Conservation (phyloP, 1,140 invertebrate genomes). For the Notospermus geniculatus region DNA sequence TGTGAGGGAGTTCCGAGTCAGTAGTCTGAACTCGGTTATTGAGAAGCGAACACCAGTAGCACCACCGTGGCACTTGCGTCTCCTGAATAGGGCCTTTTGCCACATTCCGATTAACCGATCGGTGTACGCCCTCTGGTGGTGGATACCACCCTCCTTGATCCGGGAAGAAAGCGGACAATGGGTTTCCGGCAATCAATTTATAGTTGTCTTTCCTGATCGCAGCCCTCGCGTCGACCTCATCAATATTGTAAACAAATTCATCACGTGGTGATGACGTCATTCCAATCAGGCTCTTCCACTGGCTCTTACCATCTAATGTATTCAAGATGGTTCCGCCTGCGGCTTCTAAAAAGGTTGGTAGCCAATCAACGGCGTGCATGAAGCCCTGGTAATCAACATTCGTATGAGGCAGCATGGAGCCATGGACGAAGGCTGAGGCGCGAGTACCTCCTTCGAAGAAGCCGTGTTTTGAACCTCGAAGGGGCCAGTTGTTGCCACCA, state of each 20-base stretch:
- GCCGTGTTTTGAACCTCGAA: slow-evolving; percentile 57
- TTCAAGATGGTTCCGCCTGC: slow-evolving; percentile 35
- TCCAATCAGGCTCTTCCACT: slow-evolving; percentile 38
- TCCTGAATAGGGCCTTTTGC: not conserved
- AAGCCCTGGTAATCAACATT: slow-evolving; percentile 28
- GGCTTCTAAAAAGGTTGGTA: slow-evolving; percentile 43
- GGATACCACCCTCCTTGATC: slow-evolving; percentile 8
- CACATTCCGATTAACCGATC: slow-evolving; percentile 3
- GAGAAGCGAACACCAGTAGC: no score
- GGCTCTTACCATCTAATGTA: slow-evolving; percentile 43
- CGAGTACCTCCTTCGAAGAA: slow-evolving; percentile 60
- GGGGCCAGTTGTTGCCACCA: slow-evolving; percentile 58
- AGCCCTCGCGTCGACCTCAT: slow-evolving; percentile 28
- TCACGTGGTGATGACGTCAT: slow-evolving; percentile 18
- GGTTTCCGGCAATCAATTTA: slow-evolving; percentile 35
- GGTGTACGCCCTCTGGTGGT: not conserved
- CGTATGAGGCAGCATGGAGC: slow-evolving; percentile 31
- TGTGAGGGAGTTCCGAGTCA: not conserved
- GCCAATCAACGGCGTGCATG: slow-evolving; percentile 53
- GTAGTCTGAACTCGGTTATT: not conserved
- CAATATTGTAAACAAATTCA: slow-evolving; percentile 36
- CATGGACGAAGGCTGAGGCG: slow-evolving; percentile 51
- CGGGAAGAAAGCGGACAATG: slow-evolving; percentile 5
- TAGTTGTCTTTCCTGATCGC: slow-evolving; percentile 31
- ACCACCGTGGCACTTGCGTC: slow-evolving; percentile 4